Conservation (phyloP, 2,113 vertebrate species). For the Apeltes quadracus region DNA sequence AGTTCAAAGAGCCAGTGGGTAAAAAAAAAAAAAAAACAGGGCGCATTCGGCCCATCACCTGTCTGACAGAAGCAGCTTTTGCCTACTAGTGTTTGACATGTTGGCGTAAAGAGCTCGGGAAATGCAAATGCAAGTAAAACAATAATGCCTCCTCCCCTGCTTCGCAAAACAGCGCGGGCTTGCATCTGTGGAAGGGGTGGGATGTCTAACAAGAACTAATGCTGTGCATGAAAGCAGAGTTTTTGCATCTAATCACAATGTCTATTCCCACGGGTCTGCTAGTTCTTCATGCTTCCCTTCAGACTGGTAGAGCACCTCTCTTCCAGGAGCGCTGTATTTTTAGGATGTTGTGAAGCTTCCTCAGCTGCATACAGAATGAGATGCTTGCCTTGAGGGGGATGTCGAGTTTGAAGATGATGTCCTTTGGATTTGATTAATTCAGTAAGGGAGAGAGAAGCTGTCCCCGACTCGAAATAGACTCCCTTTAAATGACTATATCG, state of each 20-base stretch:
- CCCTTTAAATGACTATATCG: constrained; percentile 81
- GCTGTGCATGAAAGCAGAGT: constrained; percentile 90
- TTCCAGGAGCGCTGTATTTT: constrained; percentile 97
- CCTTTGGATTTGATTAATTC: constrained; percentile 99
- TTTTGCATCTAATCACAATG: constrained; percentile 91
- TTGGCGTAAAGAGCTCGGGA: constrained; percentile 51
- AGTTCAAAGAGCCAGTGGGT: constrained; percentile 54
- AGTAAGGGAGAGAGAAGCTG: constrained; percentile 85
- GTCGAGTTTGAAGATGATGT: constrained; percentile 98
- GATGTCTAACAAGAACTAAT: constrained; percentile 85
- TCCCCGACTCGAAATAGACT: constrained; percentile 85
- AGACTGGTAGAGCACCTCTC: constrained; percentile 90
- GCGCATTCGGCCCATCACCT: constrained; percentile 44
- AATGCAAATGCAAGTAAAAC: constrained; percentile 60
- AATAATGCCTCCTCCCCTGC: constrained; percentile 58
- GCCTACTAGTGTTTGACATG: constrained; percentile 57
- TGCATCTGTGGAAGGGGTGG: constrained; percentile 71
- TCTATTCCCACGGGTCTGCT: constrained; percentile 91
- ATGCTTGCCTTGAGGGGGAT: constrained; percentile 95
- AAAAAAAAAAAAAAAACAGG: constrained; percentile 1
- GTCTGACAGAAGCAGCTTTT: constrained; percentile 50
- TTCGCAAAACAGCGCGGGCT: constrained; percentile 68
- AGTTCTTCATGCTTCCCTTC: constrained; percentile 91
- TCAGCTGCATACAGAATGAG: constrained; percentile 96
- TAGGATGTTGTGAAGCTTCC: constrained; percentile 97